Conservation (phyloP, 1,140 invertebrate species). For the Camponotus floridanus region DNA sequence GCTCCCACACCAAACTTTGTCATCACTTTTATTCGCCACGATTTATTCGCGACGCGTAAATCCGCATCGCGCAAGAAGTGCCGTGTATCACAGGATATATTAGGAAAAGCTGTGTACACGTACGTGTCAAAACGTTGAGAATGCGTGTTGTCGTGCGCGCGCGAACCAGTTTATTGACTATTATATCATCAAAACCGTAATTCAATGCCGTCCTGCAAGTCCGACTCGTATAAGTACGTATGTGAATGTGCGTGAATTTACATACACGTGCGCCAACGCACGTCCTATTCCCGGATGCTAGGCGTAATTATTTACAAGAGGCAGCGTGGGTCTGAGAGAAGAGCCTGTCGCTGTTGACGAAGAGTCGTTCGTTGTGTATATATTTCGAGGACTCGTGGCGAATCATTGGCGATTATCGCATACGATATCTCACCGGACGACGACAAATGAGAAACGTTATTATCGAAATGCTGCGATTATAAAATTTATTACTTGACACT, state of each 20-base stretch:
- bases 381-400: conserved; percentile 46
- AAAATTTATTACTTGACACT: conserved; percentile 48
- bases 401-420: conserved; percentile 35
- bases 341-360: conserved; percentile 43
- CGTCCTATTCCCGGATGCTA: conserved; percentile 65
- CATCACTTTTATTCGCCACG: background rate
- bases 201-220: conserved; percentile 64
- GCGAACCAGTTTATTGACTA: conserved; percentile 73
- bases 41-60: conserved; percentile 1
- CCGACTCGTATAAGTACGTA: background rate
- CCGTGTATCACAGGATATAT: background rate
- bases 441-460: conserved; percentile 20
- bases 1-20: background rate
- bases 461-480: conserved; percentile 38
- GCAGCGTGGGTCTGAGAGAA: conserved; percentile 46
- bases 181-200: conserved; percentile 71
- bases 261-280: conserved; percentile 27
- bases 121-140: conserved; percentile 42
- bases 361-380: conserved; percentile 50
- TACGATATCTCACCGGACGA: conserved; percentile 8
- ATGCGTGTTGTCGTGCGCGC: conserved; percentile 42
- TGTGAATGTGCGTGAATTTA: conserved; percentile 22
- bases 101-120: conserved; percentile 10
- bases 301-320: conserved; percentile 74
- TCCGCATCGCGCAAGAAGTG: background rate